A percentile compares a stretch with the other conserved stretches of the same genome.
These are phyloP conservation scores for Stichodactyla mertensii DNA, from an alignment of 64 coral and sea anemone species.

Conservation along the genomic window DNA sequence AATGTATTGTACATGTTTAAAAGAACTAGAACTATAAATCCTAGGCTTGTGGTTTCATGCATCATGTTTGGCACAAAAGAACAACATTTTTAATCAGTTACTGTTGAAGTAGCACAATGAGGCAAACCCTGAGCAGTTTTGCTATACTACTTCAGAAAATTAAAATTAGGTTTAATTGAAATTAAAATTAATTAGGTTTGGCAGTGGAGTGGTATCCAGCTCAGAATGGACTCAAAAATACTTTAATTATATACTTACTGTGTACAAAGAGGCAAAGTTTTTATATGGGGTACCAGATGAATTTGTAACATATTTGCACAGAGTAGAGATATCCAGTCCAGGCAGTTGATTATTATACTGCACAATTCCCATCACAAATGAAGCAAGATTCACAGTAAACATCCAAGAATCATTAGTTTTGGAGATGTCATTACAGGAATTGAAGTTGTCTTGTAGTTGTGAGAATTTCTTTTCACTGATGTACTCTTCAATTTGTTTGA, in stretches of 20 bases:
- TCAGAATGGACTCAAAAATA: not conserved
- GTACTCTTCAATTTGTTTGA: constrained; percentile 47
- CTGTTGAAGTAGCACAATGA: no score
- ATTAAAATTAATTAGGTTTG: no score
- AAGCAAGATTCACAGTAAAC: constrained; percentile 46
- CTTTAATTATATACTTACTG: constrained; percentile 35
- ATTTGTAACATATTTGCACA: constrained; percentile 53
- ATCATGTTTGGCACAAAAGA: no score
- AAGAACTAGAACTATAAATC: no score
- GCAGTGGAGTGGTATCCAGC: no score
- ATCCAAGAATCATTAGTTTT: constrained; percentile 49
- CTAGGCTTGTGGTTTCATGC: no score
- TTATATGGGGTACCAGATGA: constrained; percentile 46
- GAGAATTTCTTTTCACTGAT: constrained; percentile 36
- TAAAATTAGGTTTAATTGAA: no score
- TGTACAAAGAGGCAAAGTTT: constrained; percentile 29
- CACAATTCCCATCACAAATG: constrained; percentile 45
- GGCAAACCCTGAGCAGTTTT: no score
- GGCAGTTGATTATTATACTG: constrained; percentile 59
- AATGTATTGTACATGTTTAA: no score
- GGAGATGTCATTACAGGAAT: constrained; percentile 58
- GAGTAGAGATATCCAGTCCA: constrained; percentile 10
- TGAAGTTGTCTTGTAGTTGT: constrained; percentile 57
- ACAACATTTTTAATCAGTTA: no score
- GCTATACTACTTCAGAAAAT: no score